Conservation (phyloP, 2,888 invertebrate species). For the Stegophylla sp. region DNA sequence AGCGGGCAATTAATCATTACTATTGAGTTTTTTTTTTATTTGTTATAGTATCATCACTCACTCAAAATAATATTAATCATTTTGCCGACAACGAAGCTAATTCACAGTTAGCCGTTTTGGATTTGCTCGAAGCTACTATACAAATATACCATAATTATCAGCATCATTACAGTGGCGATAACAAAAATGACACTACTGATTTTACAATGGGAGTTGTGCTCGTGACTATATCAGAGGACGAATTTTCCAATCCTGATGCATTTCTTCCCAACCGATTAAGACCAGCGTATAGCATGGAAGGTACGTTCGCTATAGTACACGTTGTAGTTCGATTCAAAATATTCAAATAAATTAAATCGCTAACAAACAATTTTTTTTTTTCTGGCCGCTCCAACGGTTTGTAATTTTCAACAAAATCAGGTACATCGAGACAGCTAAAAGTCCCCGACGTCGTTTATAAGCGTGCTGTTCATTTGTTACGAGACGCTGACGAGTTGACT, state of each 20-base stretch:
- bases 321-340: not conserved
- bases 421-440: slow-evolving; percentile 77
- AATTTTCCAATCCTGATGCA: slow-evolving; percentile 63
- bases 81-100: slow-evolving; percentile 37
- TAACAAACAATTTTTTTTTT: not conserved
- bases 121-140: slow-evolving; percentile 46
- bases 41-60: slow-evolving; percentile 6
- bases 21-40: slow-evolving; percentile 8
- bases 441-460: slow-evolving; percentile 74
- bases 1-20: too few species aligned
- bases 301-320: slow-evolving; percentile 64
- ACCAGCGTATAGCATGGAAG: slow-evolving; percentile 77
- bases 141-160: slow-evolving; percentile 41
- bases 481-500: slow-evolving; percentile 80
- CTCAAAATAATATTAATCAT: slow-evolving; percentile 38
- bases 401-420: slow-evolving; percentile 65
- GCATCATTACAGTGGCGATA: not conserved
- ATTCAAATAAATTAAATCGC: not conserved
- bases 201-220: slow-evolving; percentile 39
- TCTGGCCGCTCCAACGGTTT: not conserved
- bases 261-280: slow-evolving; percentile 74
- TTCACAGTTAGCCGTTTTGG: slow-evolving; percentile 40
- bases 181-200: slow-evolving; percentile 10
- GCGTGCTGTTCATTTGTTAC: slow-evolving; percentile 74
- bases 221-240: slow-evolving; percentile 32